Percentiles rank a stretch among this genome's conserved stretches.
Conservation (phyloP, 2,888 invertebrate species). For the Clusia tigrina region DNA sequence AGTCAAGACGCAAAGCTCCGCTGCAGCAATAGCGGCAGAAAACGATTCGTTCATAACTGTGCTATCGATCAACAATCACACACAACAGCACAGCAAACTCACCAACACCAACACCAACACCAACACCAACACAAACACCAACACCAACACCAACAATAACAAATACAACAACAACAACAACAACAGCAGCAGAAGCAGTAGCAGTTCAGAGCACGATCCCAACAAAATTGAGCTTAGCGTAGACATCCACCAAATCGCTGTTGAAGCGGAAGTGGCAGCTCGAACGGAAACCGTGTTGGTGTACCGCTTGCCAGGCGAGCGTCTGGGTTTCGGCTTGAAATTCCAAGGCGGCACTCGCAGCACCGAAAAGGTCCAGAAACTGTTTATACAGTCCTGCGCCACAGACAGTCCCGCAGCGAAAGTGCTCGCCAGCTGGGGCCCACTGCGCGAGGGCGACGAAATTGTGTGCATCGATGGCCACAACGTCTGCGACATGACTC, state of each 20-base stretch:
- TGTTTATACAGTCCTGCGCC: conserved; percentile 89
- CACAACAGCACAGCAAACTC: conserved; percentile 9
- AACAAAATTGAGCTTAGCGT: too few relatives aligned
- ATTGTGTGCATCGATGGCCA: conserved; percentile 85
- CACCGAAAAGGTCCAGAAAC: conserved; percentile 78
- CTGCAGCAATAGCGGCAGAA: conserved; percentile 43
- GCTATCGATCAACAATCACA: conserved; percentile 68
- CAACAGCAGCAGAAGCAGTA: too few relatives aligned
- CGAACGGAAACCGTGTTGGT: conserved; percentile 77
- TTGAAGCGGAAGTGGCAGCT: too few relatives aligned
- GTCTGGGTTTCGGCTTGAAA: conserved; percentile 88
- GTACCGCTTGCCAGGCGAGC: conserved; percentile 86
- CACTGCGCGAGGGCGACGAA: conserved; percentile 86
- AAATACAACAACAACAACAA: too few relatives aligned
- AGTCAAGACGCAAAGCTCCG: conserved; percentile 49
- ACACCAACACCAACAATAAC: conserved; percentile 21
- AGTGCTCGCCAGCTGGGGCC: conserved; percentile 82
- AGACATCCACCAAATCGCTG: too few relatives aligned
- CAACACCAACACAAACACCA: conserved; percentile 35
- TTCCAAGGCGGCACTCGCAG: conserved; percentile 91
- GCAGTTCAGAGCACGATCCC: too few relatives aligned
- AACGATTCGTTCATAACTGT: conserved; percentile 69
- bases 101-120: conserved; percentile 42
- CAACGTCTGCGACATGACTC: conserved; percentile 80
- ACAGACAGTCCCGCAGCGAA: conserved; percentile 88